Percentiles rank a stretch among this genome's conserved stretches.
Evolutionary conservation across 2,888 invertebrate genomes (phyloP).

Genomic region (Camptogramma bilineatum): DNA sequence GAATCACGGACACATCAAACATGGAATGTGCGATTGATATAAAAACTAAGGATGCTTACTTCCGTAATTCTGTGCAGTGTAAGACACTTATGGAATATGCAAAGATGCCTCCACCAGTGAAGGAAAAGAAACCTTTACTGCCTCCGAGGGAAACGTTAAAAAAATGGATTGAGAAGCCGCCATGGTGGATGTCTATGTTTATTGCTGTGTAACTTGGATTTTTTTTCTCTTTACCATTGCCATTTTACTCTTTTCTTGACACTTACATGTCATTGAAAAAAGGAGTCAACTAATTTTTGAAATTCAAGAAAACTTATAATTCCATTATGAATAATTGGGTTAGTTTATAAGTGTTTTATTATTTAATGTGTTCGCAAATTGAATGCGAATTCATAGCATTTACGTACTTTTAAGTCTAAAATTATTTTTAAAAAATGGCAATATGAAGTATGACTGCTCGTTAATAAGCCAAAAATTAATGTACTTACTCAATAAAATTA

Average conservation of each 20-base stretch:
- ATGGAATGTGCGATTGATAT: conserved; percentile 73
- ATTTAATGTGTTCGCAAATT: too few relatives aligned
- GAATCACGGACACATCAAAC: conserved; percentile 53
- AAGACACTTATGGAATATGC: conserved; percentile 64
- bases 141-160: conserved; percentile 67
- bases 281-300: too few relatives aligned
- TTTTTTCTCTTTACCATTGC: too few relatives aligned
- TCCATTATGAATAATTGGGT: too few relatives aligned
- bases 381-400: background rate
- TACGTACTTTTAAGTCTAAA: background rate
- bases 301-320: too few relatives aligned
- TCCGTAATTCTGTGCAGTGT: conserved; percentile 66
- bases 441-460: background rate
- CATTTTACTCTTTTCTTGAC: too few relatives aligned
- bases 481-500: too few relatives aligned
- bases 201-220: conserved; percentile 59
- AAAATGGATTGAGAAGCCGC: conserved; percentile 70
- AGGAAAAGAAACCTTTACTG: conserved; percentile 49
- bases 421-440: too few relatives aligned
- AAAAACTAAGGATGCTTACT: conserved; percentile 55
- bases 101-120: conserved; percentile 67
- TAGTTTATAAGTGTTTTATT: too few relatives aligned
- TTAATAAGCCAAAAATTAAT: background rate
- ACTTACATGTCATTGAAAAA: too few relatives aligned
- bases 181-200: conserved; percentile 78